Base-by-base conservation (phyloP, 2,888 invertebrate species). In the Nephrocerus scutellatus region DNA sequence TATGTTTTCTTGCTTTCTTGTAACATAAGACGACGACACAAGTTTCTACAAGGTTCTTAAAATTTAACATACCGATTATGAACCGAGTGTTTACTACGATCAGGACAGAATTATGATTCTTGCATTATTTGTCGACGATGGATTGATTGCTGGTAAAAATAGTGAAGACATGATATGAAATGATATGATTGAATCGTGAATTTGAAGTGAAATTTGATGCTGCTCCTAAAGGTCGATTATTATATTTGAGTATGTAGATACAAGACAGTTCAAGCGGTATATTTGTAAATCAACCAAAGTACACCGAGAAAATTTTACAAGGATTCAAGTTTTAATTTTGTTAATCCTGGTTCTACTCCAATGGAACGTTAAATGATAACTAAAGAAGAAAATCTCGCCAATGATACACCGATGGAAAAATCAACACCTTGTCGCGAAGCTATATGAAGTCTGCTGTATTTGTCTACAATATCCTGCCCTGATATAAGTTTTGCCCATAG, bases 21-120 rank as follows among this genome's bases (percentile, higher is more conserved):
- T n/a, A n/a, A n/a, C n/a, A n/a, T n/a, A n/a, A n/a, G 16, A 39
- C 16, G 49, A 41, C 26, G 50, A 56, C 29, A 45, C 42, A 9
- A 20, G 43, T 10, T 50, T 55, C 20, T 23, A 56, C 6, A 15
- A 34, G 18, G 44, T 16, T 15, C 10, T 8, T 14, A 9, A 8
- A n/a, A n/a, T n/a, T n/a, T n/a, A n/a, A n/a, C n/a, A n/a, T n/a
- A n/a, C n/a, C n/a, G n/a, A n/a, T n/a, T n/a, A n/a, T n/a, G n/a
- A n/a, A n/a, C n/a, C n/a, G n/a, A n/a, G n/a, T n/a, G n/a, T n/a
- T n/a, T n/a, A n/a, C n/a, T n/a, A n/a, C n/a, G n/a, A n/a, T n/a
- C n/a, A n/a, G n/a, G n/a, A n/a, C n/a, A n/a, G n/a, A n/a, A n/a
- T n/a, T n/a, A n/a, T n/a, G n/a, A n/a, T n/a, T n/a, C n/a, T n/a